These are phyloP conservation scores for Lucilia cuprina DNA, from an alignment of 1,140 invertebrate genomes.

Conservation along the genomic window DNA sequence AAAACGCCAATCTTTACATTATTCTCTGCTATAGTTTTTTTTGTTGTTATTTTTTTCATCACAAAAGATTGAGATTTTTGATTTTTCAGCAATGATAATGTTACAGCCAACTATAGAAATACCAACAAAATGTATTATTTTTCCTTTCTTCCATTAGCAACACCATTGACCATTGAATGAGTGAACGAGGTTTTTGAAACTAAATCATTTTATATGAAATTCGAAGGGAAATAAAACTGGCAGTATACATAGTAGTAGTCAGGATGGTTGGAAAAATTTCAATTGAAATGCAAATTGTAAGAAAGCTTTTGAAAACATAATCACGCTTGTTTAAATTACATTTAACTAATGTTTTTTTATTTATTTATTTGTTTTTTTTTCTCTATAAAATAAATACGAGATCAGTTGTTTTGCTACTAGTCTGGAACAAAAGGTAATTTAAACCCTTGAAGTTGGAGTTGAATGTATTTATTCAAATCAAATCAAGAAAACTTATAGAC, in stretches of 20 bases:
- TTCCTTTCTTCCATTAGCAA: neutral
- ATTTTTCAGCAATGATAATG: slow-evolving; percentile 24
- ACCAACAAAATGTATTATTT: neutral
- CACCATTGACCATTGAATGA: neutral
- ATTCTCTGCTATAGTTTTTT: no score
- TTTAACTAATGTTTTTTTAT: slow-evolving; percentile 30
- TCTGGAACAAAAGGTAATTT: neutral
- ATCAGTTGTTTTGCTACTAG: neutral
- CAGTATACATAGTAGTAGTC: neutral
- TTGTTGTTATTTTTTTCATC: no score
- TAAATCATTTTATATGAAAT: neutral
- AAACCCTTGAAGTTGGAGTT: neutral
- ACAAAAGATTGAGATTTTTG: slow-evolving; percentile 28
- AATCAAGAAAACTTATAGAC: neutral
- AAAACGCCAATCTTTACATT: neutral
- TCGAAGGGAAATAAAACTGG: neutral
- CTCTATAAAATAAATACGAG: neutral
- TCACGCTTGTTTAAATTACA: slow-evolving; percentile 34
- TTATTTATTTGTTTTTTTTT: neutral
- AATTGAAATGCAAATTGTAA: slow-evolving; percentile 36
- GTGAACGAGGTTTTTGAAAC: neutral
- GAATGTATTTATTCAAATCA: neutral
- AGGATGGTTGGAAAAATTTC: slow-evolving; percentile 27
- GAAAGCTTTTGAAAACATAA: slow-evolving; percentile 36
- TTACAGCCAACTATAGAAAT: neutral